Evolutionary conservation across 2,113 vertebrate species (phyloP), one percentile per base, ranked within the genome.

Genomic region (Lepidiolamprologus cunningtoni): DNA sequence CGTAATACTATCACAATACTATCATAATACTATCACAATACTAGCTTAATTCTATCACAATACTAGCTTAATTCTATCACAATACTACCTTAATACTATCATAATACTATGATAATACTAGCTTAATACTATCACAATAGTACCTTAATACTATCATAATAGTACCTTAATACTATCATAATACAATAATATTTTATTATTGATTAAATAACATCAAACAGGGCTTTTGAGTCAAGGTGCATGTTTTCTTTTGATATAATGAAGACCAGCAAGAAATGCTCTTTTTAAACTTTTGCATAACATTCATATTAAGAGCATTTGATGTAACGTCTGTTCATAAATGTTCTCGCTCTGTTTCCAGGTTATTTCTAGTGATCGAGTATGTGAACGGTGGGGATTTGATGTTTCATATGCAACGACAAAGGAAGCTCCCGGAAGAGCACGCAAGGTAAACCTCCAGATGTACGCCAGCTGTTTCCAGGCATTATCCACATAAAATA

Each of bases 401-500:
- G 90, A 99, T 99, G 98, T 99, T 99, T 94, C 98, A 99, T 93
- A 99, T 99, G 98, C 98, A 99, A 94, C 96, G 98, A 26, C 98
- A 99, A 89, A 95, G 98, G 91, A 99, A 99, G 47, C 98, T 99
- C 58, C 98, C 98, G 0, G 98, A 99, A 90, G 98, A 99, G 89
- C 98, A 99, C 0, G 98, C 98, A 42, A 97, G 98, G 98, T 99
- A 97, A 91, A 61, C 78, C 54, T 88, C 53, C 91, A 85, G 82
- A 42, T 83, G 76, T 45, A 11, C n/a, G 21, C 23, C 80, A 87
- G 54, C 57, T 66, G 63, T 47, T 57, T 42, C 42, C 14, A 21
- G 40, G 13, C 42, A 21, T 13, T 6, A 54, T 31, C 17, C 37
- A 52, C 54, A 21, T 7, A 21, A 61, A 61, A 31, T 78, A 31